Conservation (phyloP, 2,797 vertebrate genomes). For the Notolabrus celidotus region DNA sequence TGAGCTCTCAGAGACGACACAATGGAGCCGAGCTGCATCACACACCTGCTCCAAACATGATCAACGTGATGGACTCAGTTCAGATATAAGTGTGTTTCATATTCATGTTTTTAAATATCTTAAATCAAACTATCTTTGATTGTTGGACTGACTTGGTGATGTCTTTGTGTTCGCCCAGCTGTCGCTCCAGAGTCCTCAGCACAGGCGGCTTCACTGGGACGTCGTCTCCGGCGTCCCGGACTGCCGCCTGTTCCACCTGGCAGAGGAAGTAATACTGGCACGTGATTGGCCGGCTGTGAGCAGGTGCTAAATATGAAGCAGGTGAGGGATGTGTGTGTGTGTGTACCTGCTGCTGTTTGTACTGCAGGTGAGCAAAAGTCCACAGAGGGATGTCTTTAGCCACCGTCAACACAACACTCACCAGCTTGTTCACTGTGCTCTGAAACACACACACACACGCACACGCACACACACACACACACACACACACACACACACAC, state of each 20-base stretch:
- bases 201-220: slow-evolving; percentile 75
- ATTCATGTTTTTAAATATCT: background rate
- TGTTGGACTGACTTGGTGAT: slow-evolving; percentile 78
- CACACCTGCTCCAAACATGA: slow-evolving; percentile 45
- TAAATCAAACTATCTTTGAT: background rate
- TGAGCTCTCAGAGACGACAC: slow-evolving; percentile 82
- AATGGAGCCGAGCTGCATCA: slow-evolving; percentile 83
- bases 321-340: fast-evolving
- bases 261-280: background rate
- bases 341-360: slow-evolving; percentile 85
- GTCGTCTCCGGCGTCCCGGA: slow-evolving; percentile 82
- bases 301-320: background rate
- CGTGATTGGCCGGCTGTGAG: slow-evolving; percentile 23
- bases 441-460: slow-evolving; percentile 67
- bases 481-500: background rate
- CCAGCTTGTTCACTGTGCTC: slow-evolving; percentile 84
- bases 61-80: background rate
- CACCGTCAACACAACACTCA: slow-evolving; percentile 79
- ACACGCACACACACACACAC: slow-evolving; percentile 3
- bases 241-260: slow-evolving; percentile 85
- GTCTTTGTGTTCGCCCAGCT: slow-evolving; percentile 88
- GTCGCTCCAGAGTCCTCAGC: slow-evolving; percentile 84
- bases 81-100: too few species aligned
- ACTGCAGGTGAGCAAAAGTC: slow-evolving; percentile 84
- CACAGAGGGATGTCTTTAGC: slow-evolving; percentile 87